Base-by-base conservation (phyloP, 1,140 invertebrate species). In the Argopecten irradians region DNA sequence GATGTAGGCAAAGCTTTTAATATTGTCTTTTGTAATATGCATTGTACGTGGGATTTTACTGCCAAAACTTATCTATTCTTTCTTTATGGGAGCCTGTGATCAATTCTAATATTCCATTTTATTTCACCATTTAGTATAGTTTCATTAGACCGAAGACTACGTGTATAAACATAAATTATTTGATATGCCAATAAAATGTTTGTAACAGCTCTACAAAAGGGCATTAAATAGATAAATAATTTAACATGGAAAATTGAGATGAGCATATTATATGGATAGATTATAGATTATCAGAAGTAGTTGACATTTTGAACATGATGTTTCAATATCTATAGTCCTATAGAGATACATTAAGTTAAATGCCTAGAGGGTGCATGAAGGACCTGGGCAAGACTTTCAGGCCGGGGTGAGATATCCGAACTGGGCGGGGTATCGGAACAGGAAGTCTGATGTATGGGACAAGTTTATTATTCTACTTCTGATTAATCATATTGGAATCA, bases 401-500 rank as follows among this genome's bases (percentile, higher is more conserved):
- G n/a, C n/a, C n/a, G n/a, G n/a, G n/a, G n/a, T n/a, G n/a, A n/a
- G n/a, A n/a, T n/a, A n/a, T n/a, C n/a, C n/a, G n/a, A n/a, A n/a
- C n/a, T n/a, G n/a, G n/a, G n/a, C n/a, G n/a, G n/a, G n/a, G n/a
- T n/a, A n/a, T n/a, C n/a, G n/a, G n/a, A n/a, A n/a, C n/a, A n/a
- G n/a, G n/a, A n/a, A n/a, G 22, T 28, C 55, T 71, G 55, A 71
- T 71, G 55, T 71, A 71, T 71, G 55, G 22, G 55, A 71, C 55
- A 71, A 28, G 14, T 71, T 71, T 71, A 71, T 71, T 8, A 71
- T n/a, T n/a, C 55, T 71, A 28, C 22, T n/a, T 71, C 55, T 71
- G 55, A 71, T 71, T 71, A 71, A 71, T 71, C 55, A 71, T 71
- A 71, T 71, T 28, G n/a, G n/a, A 71, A 71, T 71, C 55, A 71